Evolutionary conservation across 2,113 vertebrate species (phyloP), one percentile per base, ranked within the genome.

Genomic region (Dasyprocta punctata): DNA sequence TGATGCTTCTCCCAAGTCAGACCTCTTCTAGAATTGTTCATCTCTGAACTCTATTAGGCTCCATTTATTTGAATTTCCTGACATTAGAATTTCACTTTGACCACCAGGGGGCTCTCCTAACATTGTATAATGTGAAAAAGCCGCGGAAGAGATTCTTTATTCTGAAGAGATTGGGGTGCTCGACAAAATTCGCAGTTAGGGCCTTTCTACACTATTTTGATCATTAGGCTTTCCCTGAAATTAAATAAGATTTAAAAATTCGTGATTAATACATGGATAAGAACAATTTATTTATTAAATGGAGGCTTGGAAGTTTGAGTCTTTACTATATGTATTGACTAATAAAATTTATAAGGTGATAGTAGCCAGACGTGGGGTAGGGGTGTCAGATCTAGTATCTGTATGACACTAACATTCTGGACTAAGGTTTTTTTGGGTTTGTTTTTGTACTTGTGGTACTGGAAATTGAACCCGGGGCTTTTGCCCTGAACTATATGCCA

Each of bases 51-150:
- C 54, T 26, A 7, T 22, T 75, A 36, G 33, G 63, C 44, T 85
- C 65, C 17, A 26, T 97, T 84, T 92, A 77, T 89, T 96, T 86
- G 38, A 73, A 91, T 93, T 88, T 67, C 6, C 30, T 52, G 14
- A 30, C 9, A 30, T 36, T 92, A 69, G 58, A 75, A 60, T 82
- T 97, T 94, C 65, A 91, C 73, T 83, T 67, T 96, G 94, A 33
- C 97, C 98, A 94, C 96, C 24, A 98, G 98, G 81, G 97, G 98
- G 96, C 97, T 69, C 96, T 94, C 96, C 61, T 90, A 89, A 89
- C 96, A 80, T 89, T 75, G 91, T 56, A 41, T 92, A 96, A 86
- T 4, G 28, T 61, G 60, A 80, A 61, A 28, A 9, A 9, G 49
- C 49, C 73, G n/a, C 1, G 33, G 33, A 88, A 86, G 5, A 14